phyloP scores from a whole-genome alignment of 2,888 invertebrate genomes.

The Eudemis profundana region DNA sequence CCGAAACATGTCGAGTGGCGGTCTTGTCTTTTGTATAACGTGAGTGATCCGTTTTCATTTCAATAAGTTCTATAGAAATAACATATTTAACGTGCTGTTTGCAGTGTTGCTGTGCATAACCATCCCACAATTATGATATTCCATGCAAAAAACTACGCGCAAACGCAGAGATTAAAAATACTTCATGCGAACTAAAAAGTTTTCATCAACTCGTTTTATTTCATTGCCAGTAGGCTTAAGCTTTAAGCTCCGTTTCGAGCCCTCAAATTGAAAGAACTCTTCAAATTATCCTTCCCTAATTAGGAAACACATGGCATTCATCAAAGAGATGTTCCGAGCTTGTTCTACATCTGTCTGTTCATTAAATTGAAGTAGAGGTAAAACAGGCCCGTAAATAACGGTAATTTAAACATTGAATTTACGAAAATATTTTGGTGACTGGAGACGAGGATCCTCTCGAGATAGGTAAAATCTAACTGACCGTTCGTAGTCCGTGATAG shows the following conservation, averaged over 20 bases:
- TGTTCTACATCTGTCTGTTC: slow-evolving; percentile 27
- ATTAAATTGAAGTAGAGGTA: slow-evolving; percentile 26
- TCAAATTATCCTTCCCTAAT: slow-evolving; percentile 17
- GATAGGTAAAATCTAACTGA: not conserved
- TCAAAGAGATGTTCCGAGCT: slow-evolving; percentile 31
- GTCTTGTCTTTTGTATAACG: too few species aligned
- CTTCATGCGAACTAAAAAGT: slow-evolving; percentile 10
- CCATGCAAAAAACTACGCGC: not conserved
- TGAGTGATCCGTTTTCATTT: too few species aligned
- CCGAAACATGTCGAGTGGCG: too few species aligned
- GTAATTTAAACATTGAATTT: slow-evolving; percentile 4
- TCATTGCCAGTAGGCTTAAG: not conserved
- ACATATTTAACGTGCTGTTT: too few species aligned
- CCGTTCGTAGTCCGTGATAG: too few species aligned
- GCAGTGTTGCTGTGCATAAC: too few species aligned
- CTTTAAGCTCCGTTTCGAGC: not conserved
- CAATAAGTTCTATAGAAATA: too few species aligned
- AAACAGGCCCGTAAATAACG: not conserved
- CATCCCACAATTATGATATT: not conserved
- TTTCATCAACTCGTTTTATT: slow-evolving; percentile 9
- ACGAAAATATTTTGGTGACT: not conserved
- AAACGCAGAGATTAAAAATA: slow-evolving; percentile 5
- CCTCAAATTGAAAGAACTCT: slow-evolving; percentile 14
- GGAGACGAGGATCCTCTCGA: not conserved
- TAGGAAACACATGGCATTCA: slow-evolving; percentile 38